Conservation (phyloP, 2,888 invertebrate genomes). For the Cephus rjabovi region DNA sequence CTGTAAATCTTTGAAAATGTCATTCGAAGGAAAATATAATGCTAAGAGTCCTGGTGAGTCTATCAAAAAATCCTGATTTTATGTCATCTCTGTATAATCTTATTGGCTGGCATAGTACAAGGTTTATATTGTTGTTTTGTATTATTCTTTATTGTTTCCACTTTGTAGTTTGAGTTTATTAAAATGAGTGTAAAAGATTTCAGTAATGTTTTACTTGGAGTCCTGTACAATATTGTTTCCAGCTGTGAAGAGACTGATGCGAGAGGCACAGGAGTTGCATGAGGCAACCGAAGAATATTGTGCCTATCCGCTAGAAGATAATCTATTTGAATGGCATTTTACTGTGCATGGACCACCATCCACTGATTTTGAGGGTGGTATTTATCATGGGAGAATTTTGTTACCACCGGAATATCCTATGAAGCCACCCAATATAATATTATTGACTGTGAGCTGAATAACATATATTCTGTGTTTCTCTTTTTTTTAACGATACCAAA, state of each 20-base stretch:
- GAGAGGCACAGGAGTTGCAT: slow-evolving; percentile 88
- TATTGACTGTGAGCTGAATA: slow-evolving; percentile 78
- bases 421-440: slow-evolving; percentile 95
- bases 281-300: slow-evolving; percentile 90
- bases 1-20: slow-evolving; percentile 52
- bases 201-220: neutral
- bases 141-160: neutral
- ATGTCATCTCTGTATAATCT: neutral
- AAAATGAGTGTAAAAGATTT: neutral
- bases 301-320: slow-evolving; percentile 92
- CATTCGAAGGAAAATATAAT: slow-evolving; percentile 71
- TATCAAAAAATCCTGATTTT: no score
- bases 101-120: neutral
- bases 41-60: slow-evolving; percentile 72
- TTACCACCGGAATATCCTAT: slow-evolving; percentile 95
- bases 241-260: slow-evolving; percentile 94
- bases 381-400: slow-evolving; percentile 92
- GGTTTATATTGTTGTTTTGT: slow-evolving; percentile 1
- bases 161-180: no score
- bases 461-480: neutral
- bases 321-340: slow-evolving; percentile 98
- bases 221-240: slow-evolving; percentile 4
- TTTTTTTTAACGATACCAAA: neutral
- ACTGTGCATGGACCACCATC: slow-evolving; percentile 91
- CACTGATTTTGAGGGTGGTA: slow-evolving; percentile 89